These are phyloP conservation scores for Stichodactyla helianthus DNA, from an alignment of 64 coral and sea anemone species.

Conservation along the genomic window DNA sequence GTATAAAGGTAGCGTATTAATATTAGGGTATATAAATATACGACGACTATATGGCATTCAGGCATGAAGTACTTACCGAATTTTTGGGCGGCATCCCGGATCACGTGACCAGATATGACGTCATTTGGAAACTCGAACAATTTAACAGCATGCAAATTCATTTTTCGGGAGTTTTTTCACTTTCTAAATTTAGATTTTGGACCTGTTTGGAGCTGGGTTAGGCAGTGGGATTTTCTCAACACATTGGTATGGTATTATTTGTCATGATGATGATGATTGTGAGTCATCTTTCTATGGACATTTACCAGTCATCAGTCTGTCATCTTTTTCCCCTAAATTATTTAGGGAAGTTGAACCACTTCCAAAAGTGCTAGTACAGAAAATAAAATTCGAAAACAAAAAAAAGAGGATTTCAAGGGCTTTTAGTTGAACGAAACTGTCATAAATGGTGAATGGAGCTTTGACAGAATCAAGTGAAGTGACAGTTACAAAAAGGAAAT, in stretches of 20 bases:
- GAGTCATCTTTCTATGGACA: background rate
- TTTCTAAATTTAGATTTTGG: conserved; percentile 1
- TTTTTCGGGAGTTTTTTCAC: background rate
- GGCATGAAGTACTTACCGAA: too few relatives aligned
- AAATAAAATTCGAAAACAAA: conserved; percentile 9
- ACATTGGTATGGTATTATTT: background rate
- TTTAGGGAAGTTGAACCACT: background rate
- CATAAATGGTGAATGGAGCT: background rate
- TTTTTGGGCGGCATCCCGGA: background rate
- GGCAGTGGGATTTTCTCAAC: conserved; percentile 1
- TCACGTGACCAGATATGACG: background rate
- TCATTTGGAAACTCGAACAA: background rate
- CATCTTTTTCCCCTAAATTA: background rate
- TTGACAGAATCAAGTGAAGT: too few relatives aligned
- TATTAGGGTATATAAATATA: too few relatives aligned
- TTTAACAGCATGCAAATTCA: background rate
- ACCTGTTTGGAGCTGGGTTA: background rate
- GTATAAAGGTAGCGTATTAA: too few relatives aligned
- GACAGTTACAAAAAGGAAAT: too few relatives aligned
- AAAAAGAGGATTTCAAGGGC: background rate
- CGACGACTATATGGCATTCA: too few relatives aligned
- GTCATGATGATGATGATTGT: background rate
- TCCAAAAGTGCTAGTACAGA: background rate
- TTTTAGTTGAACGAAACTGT: background rate
- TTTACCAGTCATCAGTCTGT: background rate